Percentiles rank a stretch among this genome's conserved stretches.
Conservation (phyloP, 2,888 invertebrate genomes). For the Lasioglossum zephyrum region DNA sequence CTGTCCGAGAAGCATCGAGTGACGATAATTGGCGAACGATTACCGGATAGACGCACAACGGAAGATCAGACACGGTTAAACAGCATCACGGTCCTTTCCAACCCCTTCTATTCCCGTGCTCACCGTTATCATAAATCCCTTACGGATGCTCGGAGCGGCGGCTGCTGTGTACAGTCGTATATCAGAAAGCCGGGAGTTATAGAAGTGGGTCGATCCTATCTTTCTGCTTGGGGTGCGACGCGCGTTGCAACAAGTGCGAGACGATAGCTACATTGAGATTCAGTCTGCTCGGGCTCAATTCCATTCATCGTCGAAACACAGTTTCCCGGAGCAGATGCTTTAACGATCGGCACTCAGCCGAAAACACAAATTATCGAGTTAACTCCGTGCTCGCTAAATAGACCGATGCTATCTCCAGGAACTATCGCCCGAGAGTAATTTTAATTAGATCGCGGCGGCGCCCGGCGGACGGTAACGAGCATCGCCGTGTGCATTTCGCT, state of each 20-base stretch:
- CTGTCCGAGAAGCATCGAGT: background rate
- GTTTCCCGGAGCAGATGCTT: constrained; percentile 70
- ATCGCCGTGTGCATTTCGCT: constrained; percentile 45
- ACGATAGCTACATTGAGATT: constrained; percentile 73
- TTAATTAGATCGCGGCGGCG: constrained; percentile 64
- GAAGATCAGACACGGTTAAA: constrained; percentile 4
- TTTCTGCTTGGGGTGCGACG: constrained; percentile 72
- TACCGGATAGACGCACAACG: background rate
- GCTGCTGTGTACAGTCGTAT: constrained; percentile 55
- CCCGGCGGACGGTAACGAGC: constrained; percentile 44
- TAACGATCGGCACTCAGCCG: constrained; percentile 70
- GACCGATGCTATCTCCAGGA: constrained; percentile 54
- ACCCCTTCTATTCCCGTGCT: constrained; percentile 17
- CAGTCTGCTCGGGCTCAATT: constrained; percentile 71
- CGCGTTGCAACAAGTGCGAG: constrained; percentile 71
- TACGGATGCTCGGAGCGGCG: constrained; percentile 64
- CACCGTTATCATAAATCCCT: constrained; percentile 70
- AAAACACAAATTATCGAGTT: constrained; percentile 74
- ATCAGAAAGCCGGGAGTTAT: constrained; percentile 73
- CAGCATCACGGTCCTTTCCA: constrained; percentile 21
- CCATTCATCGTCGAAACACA: constrained; percentile 75
- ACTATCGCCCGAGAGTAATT: constrained; percentile 67
- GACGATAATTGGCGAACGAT: constrained; percentile 1
- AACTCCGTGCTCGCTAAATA: constrained; percentile 61
- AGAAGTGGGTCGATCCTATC: constrained; percentile 75